A percentile compares a stretch with the other conserved stretches of the same genome.
Conservation (phyloP, 2,888 invertebrate genomes). For the Plutella xylostella region DNA sequence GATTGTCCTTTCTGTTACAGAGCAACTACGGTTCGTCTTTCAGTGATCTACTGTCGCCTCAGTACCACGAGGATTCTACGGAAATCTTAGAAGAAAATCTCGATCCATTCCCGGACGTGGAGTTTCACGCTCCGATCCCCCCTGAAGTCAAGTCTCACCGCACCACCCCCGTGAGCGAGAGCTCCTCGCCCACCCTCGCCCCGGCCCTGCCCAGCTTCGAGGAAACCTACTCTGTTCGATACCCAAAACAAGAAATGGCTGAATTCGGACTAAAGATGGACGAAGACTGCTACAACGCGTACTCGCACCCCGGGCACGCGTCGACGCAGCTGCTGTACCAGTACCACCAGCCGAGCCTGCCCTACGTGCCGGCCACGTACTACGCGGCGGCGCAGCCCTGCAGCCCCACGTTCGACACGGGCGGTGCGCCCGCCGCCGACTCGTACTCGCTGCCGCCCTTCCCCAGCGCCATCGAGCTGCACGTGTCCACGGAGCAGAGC, state of each 20-base stretch:
- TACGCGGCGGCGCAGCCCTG: conserved; percentile 72
- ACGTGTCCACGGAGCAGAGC: conserved; percentile 73
- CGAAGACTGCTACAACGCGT: conserved; percentile 81
- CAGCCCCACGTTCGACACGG: conserved; percentile 63
- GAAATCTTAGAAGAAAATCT: conserved; percentile 78
- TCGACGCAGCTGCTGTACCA: conserved; percentile 69
- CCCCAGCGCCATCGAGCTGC: conserved; percentile 77
- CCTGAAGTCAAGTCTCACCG: conserved; percentile 55
- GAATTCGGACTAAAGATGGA: conserved; percentile 85
- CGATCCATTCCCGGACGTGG: conserved; percentile 80
- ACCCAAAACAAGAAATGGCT: conserved; percentile 73
- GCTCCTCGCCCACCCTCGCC: conserved; percentile 58
- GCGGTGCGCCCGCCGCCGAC: conserved; percentile 69
- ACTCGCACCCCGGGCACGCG: conserved; percentile 69
- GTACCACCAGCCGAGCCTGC: conserved; percentile 70
- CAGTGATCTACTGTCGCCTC: conserved; percentile 80
- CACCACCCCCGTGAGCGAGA: conserved; percentile 51
- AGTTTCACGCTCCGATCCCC: conserved; percentile 58
- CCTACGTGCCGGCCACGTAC: conserved; percentile 66
- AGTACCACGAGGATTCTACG: conserved; percentile 79
- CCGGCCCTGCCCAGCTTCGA: conserved; percentile 87
- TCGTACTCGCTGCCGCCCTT: conserved; percentile 79
- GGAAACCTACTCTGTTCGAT: conserved; percentile 86
- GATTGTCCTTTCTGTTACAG: conserved; percentile 68
- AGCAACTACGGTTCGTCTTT: conserved; percentile 84